Evolutionary conservation across 2,113 vertebrate genomes (phyloP), one percentile per base, ranked within the genome.

Genomic region (Camelus dromedarius): DNA sequence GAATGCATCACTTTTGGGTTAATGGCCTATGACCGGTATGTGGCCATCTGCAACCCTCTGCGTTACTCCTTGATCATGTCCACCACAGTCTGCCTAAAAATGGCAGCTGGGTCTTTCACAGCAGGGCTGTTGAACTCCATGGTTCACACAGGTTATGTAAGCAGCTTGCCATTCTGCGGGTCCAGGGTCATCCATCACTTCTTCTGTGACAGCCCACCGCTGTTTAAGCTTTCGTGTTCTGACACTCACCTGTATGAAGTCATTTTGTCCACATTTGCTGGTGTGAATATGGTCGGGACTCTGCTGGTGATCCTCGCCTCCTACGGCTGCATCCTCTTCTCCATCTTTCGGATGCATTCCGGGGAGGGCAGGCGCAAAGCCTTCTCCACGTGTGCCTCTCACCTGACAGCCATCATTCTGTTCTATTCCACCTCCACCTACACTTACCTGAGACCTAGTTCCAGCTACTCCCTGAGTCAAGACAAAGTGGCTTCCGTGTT

Each of bases 1-100:
- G 96, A 98, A 67, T 91, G 96, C 42, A 98, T 97, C 0, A 14
- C 97, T 20, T 94, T 98, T 90, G 97, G 97, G n/a, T 66, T 92
- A 50, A 97, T 98, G 98, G 96, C 96, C 19, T 97, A 94, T 0
- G 97, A 97, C 35, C 87, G 77, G 18, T 97, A 97, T 1, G 1
- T 97, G 85, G 96, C 98, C 28, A 28, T 98, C 56, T 98, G 97
- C 22, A 95, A 92, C 12, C 97, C 96, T 0, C 62, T 97, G 35
- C 92, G 96, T 42, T 98, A 98, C 82, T 5, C 87, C 0, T 28
- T 66, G 35, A 46, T 32, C 70, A 62, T 98, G 97, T 94, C 97
- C n/a, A 92, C n/a, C 8, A 87, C 30, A 12, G n/a, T 96, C 28
- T 97, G 95, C 0, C 0, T 24, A 12, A 73, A 88, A 16, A 67